phyloP scores from a whole-genome alignment of 2,888 invertebrate species.

The Temnothorax unifasciatus region DNA sequence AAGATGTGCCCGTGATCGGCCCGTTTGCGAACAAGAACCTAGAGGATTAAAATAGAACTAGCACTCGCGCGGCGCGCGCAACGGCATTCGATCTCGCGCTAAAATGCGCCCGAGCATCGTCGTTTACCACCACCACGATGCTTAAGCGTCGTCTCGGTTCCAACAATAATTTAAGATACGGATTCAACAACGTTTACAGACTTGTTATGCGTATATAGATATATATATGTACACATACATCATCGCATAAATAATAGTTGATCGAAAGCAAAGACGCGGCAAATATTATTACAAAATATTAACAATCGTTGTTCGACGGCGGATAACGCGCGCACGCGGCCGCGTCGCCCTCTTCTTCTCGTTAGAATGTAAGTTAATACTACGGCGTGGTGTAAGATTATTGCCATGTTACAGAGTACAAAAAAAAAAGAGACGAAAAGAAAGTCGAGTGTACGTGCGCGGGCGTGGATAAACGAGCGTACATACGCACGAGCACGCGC shows the following conservation, averaged over 20 bases:
- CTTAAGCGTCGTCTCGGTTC: constrained; percentile 21
- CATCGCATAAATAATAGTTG: constrained; percentile 47
- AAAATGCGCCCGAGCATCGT: constrained; percentile 14
- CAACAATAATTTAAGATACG: constrained; percentile 56
- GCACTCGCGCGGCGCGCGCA: background rate
- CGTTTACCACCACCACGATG: constrained; percentile 22
- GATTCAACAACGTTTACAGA: constrained; percentile 60
- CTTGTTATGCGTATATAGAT: constrained; percentile 37
- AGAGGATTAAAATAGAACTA: constrained; percentile 46
- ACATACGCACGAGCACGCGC: constrained; percentile 10
- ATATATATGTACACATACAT: constrained; percentile 60
- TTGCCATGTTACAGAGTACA: constrained; percentile 58
- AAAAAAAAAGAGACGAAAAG: constrained; percentile 40
- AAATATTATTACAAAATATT: constrained; percentile 59
- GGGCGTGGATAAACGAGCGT: constrained; percentile 25
- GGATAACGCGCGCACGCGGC: background rate
- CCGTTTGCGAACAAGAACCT: constrained; percentile 28
- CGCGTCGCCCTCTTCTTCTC: background rate
- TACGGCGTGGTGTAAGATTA: constrained; percentile 51
- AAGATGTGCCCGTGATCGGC: constrained; percentile 1
- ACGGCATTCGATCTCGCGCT: background rate
- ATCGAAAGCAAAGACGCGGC: constrained; percentile 56
- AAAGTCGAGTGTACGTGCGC: constrained; percentile 49
- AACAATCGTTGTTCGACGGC: constrained; percentile 59
- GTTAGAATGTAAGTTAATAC: constrained; percentile 46